phyloP scores from a whole-genome alignment of 2,888 invertebrate genomes.

The Tiphia femorata region DNA sequence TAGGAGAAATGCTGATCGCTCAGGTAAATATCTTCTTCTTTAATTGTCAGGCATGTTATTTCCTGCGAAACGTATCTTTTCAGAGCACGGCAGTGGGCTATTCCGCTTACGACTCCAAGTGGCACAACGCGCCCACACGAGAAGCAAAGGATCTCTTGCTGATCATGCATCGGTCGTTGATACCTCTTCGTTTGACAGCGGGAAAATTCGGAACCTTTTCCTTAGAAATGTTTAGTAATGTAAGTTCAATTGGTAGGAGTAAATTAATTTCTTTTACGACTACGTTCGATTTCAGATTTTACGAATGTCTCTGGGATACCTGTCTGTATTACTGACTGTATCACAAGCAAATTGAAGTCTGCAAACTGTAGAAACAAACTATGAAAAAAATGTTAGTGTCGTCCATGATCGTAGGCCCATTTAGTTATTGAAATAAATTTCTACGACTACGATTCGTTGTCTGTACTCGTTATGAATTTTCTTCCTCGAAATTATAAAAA shows the following conservation, averaged over 20 bases:
- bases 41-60: too few species aligned
- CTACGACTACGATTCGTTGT: too few species aligned
- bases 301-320: constrained; percentile 36
- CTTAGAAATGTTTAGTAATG: constrained; percentile 45
- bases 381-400: too few species aligned
- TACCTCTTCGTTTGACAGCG: constrained; percentile 49
- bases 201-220: constrained; percentile 53
- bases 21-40: too few species aligned
- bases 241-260: constrained; percentile 29
- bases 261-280: too few species aligned
- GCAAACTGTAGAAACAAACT: too few species aligned
- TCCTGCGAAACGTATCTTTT: too few species aligned
- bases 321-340: constrained; percentile 32
- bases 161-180: constrained; percentile 35
- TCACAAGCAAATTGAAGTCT: too few species aligned
- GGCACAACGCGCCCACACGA: constrained; percentile 41
- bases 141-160: constrained; percentile 39
- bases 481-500: too few species aligned
- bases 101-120: constrained; percentile 42
- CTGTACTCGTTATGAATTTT: too few species aligned
- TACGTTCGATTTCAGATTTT: constrained; percentile 31
- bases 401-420: too few species aligned
- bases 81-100: constrained; percentile 44
- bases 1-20: constrained; percentile 41
- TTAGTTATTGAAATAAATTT: too few species aligned